Base-by-base conservation (phyloP, 2,888 invertebrate genomes). In the Cerastis rubricosa region DNA sequence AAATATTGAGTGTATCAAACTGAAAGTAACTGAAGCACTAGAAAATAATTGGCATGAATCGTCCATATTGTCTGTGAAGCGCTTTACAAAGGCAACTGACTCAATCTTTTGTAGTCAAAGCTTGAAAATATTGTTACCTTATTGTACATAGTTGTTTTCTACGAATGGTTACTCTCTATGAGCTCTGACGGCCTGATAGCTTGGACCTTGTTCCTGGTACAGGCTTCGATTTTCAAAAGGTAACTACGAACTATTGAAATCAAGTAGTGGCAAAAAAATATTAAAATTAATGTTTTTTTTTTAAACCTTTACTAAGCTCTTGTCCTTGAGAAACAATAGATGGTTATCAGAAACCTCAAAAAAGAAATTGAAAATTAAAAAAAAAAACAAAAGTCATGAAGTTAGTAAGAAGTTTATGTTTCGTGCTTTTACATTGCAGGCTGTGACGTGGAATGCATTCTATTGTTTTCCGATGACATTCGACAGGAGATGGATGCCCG, bases 391-490 rank as follows among this genome's bases (percentile, higher is more conserved):
- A 89, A 86, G 88, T 89, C 89, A 91, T 91, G 89, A 91, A 91
- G 86, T 91, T 83, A 83, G 81, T 87, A 88, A 87, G 89, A 91
- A 90, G 89, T 90, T 91, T 89, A 90, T 92, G 89, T 92, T 90
- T 89, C 85, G 81, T 87, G 88, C 90, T 92, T 90, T 90, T 85
- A 89, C 87, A 89, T 90, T 89, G 85, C 88, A 88, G 89, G 90
- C 89, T 89, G 87, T 83, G 83, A 89, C 86, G 88, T 87, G 89
- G 90, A 91, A 90, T 94, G 93, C 92, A 91, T 91, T 93, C 92
- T 93, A 93, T 95, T 94, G 95, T 94, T 94, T 94, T 91, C 93
- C 92, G 91, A 94, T 93, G 91, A 89, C 85, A 88, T 86, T 78
- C 88, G 91, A 91, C 91, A 91, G 91, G 92, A 92, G 93, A 94